Conservation (phyloP, 2,888 invertebrate species). For the Drosophila merina region DNA sequence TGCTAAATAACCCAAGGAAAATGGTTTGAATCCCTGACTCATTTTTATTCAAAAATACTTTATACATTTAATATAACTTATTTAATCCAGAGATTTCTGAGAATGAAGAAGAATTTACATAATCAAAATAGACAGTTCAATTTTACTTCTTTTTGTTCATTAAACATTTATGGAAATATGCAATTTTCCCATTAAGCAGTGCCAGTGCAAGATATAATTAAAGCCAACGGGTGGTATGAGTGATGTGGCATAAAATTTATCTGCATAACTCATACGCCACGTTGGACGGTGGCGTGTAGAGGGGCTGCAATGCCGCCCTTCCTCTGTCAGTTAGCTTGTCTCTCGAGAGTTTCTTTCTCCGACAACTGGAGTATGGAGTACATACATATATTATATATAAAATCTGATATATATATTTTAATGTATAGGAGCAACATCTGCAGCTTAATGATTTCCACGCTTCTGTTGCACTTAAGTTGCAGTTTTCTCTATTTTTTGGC, state of each 20-base stretch:
- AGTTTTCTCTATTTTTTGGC: slow-evolving; percentile 48
- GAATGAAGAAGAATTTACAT: no score
- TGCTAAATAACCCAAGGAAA: no score
- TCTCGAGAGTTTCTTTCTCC: slow-evolving; percentile 12
- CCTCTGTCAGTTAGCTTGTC: slow-evolving; percentile 19
- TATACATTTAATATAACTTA: no score
- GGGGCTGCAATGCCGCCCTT: slow-evolving; percentile 43
- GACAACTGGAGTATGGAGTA: neutral
- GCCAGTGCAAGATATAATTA: slow-evolving; percentile 52
- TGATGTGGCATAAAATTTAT: slow-evolving; percentile 67
- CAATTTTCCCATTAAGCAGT: slow-evolving; percentile 22
- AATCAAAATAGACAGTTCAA: no score
- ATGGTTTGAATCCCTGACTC: no score
- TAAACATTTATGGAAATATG: neutral
- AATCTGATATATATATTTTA: neutral
- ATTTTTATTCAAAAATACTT: no score
- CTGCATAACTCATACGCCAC: slow-evolving; percentile 69
- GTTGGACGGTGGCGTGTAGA: slow-evolving; percentile 44
- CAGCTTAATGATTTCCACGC: slow-evolving; percentile 75
- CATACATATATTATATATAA: slow-evolving; percentile 31
- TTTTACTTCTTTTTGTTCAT: neutral
- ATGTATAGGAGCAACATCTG: slow-evolving; percentile 51
- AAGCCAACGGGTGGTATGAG: slow-evolving; percentile 57
- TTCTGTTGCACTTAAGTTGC: slow-evolving; percentile 67
- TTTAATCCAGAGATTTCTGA: no score